Conservation (phyloP, 1,140 invertebrate genomes). For the Hyphantria cunea region DNA sequence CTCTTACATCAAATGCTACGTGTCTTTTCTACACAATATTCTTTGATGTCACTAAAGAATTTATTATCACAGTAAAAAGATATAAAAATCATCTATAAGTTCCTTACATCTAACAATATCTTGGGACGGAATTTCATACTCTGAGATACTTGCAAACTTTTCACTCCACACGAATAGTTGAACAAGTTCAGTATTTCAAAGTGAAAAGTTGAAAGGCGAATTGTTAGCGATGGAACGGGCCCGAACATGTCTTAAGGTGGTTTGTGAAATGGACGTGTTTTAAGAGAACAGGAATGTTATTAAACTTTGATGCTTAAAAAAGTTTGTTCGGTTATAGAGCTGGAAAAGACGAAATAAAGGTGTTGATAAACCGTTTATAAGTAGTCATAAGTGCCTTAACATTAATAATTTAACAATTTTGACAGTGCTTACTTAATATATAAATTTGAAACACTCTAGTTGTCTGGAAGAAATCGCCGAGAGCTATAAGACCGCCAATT, state of each 20-base stretch:
- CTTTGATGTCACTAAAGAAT: conserved; percentile 12
- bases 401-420: too few species aligned
- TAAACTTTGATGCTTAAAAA: conserved; percentile 1
- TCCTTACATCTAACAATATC: conserved; percentile 12
- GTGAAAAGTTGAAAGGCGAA: conserved; percentile 24
- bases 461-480: too few species aligned
- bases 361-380: too few species aligned
- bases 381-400: too few species aligned
- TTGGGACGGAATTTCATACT: conserved; percentile 13
- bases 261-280: conserved; percentile 2
- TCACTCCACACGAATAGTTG: conserved; percentile 30
- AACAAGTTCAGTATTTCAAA: conserved; percentile 27
- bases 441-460: too few species aligned
- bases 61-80: conserved; percentile 19
- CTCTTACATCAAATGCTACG: conserved; percentile 12
- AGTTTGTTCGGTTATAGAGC: too few species aligned
- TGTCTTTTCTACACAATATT: conserved; percentile 13
- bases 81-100: conserved; percentile 22
- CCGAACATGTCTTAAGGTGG: conserved; percentile 11
- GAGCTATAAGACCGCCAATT: too few species aligned
- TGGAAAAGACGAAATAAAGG: too few species aligned
- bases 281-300: conserved; percentile 1
- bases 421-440: too few species aligned
- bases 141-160: conserved; percentile 26
- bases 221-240: conserved; percentile 12